phyloP scores from a whole-genome alignment of 2,888 invertebrate genomes.

The Ramazzottius varieornatus region DNA sequence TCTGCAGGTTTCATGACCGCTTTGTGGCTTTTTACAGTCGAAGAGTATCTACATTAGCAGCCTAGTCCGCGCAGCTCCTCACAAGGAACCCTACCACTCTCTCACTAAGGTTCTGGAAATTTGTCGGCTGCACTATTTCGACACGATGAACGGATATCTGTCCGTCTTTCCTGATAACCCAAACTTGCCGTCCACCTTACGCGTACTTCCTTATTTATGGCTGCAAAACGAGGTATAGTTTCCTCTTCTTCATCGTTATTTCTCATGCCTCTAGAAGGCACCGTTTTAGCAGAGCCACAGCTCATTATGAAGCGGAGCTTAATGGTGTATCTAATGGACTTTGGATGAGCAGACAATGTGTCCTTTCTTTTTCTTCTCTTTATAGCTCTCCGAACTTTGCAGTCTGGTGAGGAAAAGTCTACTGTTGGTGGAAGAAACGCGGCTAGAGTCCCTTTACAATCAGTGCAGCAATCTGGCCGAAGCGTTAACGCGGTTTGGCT shows the following conservation, averaged over 20 bases:
- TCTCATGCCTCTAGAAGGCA: too few relatives aligned
- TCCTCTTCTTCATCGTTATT: not conserved
- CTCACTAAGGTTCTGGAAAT: not conserved
- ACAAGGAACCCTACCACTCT: not conserved
- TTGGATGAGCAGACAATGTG: not conserved
- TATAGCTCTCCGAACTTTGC: not conserved
- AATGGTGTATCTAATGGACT: not conserved
- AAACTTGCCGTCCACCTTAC: not conserved
- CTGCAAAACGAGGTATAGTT: not conserved
- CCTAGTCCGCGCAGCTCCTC: not conserved
- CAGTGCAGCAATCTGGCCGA: not conserved
- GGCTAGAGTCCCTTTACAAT: not conserved
- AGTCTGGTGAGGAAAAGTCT: not conserved
- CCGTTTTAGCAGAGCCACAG: not conserved
- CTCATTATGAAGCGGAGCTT: not conserved
- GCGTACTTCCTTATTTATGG: not conserved
- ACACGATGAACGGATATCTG: not conserved
- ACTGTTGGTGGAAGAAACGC: not conserved
- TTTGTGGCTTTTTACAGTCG: not conserved
- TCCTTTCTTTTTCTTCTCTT: not conserved
- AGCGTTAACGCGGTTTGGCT: not conserved
- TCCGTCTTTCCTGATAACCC: conserved; percentile 1
- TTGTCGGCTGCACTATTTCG: conserved; percentile 1
- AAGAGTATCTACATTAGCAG: not conserved
- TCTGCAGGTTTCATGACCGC: too few relatives aligned